Evolutionary conservation across 2,888 invertebrate species (phyloP).

Genomic region (Tethea ocularis): DNA sequence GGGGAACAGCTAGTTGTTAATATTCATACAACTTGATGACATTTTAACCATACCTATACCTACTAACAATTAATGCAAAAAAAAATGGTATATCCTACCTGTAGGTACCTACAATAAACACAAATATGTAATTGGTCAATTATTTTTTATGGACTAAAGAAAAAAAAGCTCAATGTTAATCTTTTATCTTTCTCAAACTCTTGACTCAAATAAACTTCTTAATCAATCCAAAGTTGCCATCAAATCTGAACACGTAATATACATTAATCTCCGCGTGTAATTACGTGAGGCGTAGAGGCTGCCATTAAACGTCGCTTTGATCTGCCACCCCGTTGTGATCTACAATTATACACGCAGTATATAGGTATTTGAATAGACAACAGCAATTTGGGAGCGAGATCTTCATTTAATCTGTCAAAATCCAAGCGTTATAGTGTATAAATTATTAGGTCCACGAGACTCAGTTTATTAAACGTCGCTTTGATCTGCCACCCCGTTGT

Average conservation of each 20-base stretch:
- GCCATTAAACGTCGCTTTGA: conserved; percentile 2
- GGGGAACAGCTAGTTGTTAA: too few relatives aligned
- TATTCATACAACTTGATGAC: too few relatives aligned
- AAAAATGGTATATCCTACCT: too few relatives aligned
- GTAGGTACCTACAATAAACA: too few relatives aligned
- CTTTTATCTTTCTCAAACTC: too few relatives aligned
- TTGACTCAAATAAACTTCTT: not conserved
- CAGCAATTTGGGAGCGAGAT: not conserved
- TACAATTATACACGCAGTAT: not conserved
- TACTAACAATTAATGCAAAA: too few relatives aligned
- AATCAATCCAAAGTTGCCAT: not conserved
- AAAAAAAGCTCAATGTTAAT: too few relatives aligned
- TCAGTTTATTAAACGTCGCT: conserved; percentile 3
- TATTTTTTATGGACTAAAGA: too few relatives aligned
- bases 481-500: not conserved
- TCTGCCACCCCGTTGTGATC: not conserved
- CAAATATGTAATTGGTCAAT: too few relatives aligned
- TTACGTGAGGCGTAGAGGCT: not conserved
- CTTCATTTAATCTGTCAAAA: not conserved
- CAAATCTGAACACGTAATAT: not conserved
- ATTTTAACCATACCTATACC: too few relatives aligned
- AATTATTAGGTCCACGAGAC: too few relatives aligned
- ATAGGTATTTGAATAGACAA: not conserved
- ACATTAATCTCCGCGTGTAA: conserved; percentile 3
- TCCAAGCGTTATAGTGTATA: not conserved